Percentiles rank a stretch among this genome's conserved stretches.
Evolutionary conservation across 2,888 invertebrate species (phyloP).

Genomic region (Apotomis turbidana): DNA sequence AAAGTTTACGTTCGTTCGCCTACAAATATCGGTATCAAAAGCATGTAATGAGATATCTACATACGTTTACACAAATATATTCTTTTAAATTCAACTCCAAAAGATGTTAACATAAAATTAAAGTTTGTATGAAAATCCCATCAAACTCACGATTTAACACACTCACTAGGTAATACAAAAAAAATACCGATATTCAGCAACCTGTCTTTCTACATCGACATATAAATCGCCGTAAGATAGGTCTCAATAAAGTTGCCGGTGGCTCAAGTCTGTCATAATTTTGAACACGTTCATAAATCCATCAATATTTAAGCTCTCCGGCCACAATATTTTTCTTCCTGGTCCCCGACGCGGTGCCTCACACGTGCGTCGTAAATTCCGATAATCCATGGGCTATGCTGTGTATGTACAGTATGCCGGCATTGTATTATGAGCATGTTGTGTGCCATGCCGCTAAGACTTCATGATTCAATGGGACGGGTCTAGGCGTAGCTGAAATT

Average conservation of each 20-base stretch:
- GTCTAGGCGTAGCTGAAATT: slow-evolving; percentile 30
- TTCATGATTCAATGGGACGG: slow-evolving; percentile 62
- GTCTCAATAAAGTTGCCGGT: slow-evolving; percentile 77
- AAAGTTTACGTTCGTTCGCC: no score
- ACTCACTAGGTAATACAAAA: slow-evolving; percentile 2
- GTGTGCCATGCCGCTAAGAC: slow-evolving; percentile 71
- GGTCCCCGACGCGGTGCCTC: slow-evolving; percentile 68
- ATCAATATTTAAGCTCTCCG: slow-evolving; percentile 80
- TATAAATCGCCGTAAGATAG: slow-evolving; percentile 74
- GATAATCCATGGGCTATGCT: slow-evolving; percentile 73
- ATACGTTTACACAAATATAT: no score
- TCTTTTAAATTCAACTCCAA: no score
- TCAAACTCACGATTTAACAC: not conserved
- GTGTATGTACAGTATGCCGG: slow-evolving; percentile 60
- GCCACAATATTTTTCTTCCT: slow-evolving; percentile 77
- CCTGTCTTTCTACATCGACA: not conserved
- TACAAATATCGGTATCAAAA: no score
- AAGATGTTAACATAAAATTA: not conserved
- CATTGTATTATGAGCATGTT: slow-evolving; percentile 74
- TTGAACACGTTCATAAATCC: slow-evolving; percentile 81
- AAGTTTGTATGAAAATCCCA: not conserved
- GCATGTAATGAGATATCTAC: no score
- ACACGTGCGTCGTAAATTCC: slow-evolving; percentile 77
- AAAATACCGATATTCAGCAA: not conserved
- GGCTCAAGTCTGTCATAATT: slow-evolving; percentile 75